A percentile compares a stretch with the other conserved stretches of the same genome.
Evolutionary conservation across 92 coral and sea anemone species (phyloP).

Genomic region (Ricordea florida): DNA sequence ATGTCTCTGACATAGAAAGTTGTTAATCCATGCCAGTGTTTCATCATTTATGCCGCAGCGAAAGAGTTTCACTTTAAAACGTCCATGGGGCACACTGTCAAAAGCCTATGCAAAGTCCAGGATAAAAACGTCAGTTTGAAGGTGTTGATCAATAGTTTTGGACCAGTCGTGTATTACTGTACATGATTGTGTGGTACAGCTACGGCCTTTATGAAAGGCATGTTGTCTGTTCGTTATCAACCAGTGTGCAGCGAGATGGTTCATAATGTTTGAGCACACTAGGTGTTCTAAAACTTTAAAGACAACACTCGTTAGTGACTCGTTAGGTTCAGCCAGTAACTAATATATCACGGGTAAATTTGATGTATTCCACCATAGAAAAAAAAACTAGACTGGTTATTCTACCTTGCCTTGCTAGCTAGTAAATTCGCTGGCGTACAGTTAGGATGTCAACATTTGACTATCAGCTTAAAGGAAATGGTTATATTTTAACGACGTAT

Average conservation of each 20-base stretch:
- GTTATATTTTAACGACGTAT: too few species aligned
- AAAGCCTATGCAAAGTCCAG: conserved; percentile 17
- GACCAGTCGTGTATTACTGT: conserved; percentile 18
- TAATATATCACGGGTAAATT: too few species aligned
- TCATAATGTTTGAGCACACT: conserved; percentile 19
- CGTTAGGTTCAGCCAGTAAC: too few species aligned
- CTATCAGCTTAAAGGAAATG: too few species aligned
- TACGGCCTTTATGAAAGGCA: conserved; percentile 22
- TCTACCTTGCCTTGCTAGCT: too few species aligned
- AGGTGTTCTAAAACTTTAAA: conserved; percentile 31
- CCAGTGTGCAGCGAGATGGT: conserved; percentile 9
- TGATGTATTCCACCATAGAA: too few species aligned
- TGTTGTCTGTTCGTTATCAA: conserved; percentile 19
- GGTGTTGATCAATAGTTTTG: background rate
- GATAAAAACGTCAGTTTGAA: conserved; percentile 12
- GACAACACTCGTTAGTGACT: too few species aligned
- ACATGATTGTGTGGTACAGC: conserved; percentile 20
- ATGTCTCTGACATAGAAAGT: conserved; percentile 8
- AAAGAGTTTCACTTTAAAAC: conserved; percentile 14
- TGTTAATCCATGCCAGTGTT: conserved; percentile 3
- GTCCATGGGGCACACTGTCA: too few species aligned
- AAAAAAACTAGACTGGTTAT: too few species aligned
- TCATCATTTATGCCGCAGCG: conserved; percentile 5
- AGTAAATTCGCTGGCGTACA: too few species aligned
- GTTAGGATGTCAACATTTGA: too few species aligned